Percentiles rank a stretch among this genome's conserved stretches.
These are phyloP conservation scores for Agonopterix heracliana DNA, from an alignment of 2,888 invertebrate species.

Conservation along the genomic window DNA sequence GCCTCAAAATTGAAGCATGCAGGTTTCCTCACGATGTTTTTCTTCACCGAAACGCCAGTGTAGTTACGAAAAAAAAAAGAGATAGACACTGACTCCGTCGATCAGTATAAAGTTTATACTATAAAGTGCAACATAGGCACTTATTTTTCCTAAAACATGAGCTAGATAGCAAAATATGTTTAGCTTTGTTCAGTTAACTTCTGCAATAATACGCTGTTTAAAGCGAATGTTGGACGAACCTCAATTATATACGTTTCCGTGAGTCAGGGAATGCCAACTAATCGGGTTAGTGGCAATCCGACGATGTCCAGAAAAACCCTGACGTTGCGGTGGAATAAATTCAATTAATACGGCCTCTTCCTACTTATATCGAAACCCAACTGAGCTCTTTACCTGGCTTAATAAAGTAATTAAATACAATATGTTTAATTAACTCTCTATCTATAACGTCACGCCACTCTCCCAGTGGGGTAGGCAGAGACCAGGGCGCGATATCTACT, in stretches of 20 bases:
- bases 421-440: no score
- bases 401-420: no score
- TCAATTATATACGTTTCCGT: constrained; percentile 32
- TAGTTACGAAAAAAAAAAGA: no score
- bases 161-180: background rate
- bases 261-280: constrained; percentile 30
- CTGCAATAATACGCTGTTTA: background rate
- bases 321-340: constrained; percentile 30
- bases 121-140: background rate
- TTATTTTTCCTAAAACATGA: background rate
- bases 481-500: no score
- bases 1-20: no score
- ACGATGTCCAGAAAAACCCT: constrained; percentile 25
- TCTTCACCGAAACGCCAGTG: no score
- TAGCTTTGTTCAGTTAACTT: background rate
- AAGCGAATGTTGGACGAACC: constrained; percentile 25
- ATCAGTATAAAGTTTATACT: background rate
- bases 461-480: no score
- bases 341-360: constrained; percentile 24
- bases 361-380: background rate
- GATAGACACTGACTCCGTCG: no score
- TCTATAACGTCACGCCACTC: no score
- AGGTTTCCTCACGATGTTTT: no score
- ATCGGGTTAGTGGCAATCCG: constrained; percentile 35
- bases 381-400: background rate